These are phyloP conservation scores for Helicolenus hilgendorfi DNA, from an alignment of 2,797 vertebrate species.

Conservation along the genomic window DNA sequence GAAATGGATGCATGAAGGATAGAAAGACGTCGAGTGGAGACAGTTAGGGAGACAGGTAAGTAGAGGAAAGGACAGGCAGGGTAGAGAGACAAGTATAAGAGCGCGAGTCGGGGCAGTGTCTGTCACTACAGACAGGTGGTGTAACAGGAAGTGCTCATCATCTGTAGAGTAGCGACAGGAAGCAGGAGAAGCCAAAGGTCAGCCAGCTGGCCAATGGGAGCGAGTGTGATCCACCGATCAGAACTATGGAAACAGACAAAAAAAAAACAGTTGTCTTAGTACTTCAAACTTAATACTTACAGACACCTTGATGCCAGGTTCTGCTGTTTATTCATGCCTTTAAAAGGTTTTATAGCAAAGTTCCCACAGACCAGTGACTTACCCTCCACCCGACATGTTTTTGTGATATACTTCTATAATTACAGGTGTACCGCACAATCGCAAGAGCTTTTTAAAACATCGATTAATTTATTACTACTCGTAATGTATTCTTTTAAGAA, in stretches of 20 bases:
- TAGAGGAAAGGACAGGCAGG: constrained; percentile 30
- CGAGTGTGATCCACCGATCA: constrained; percentile 84
- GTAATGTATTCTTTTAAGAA: too few species aligned
- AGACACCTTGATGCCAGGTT: background rate
- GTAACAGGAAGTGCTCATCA: constrained; percentile 84
- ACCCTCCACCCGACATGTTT: background rate
- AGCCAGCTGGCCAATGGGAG: constrained; percentile 81
- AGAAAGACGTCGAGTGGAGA: constrained; percentile 32
- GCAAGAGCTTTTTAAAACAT: background rate
- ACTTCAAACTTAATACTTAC: background rate
- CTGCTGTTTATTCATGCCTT: background rate
- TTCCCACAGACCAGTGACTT: background rate
- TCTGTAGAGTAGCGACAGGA: constrained; percentile 86
- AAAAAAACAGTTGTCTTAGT: background rate
- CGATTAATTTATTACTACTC: too few species aligned
- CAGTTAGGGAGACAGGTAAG: constrained; percentile 1
- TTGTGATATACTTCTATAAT: background rate
- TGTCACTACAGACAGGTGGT: constrained; percentile 74
- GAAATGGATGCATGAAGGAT: constrained; percentile 44
- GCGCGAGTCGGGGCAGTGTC: constrained; percentile 71
- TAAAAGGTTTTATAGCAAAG: background rate
- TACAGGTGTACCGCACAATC: background rate
- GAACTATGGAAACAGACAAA: constrained; percentile 73
- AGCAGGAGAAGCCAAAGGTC: constrained; percentile 81
- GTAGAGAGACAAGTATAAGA: constrained; percentile 66